phyloP scores from a whole-genome alignment of 2,113 vertebrate species.

The Zosterops borbonicus region DNA sequence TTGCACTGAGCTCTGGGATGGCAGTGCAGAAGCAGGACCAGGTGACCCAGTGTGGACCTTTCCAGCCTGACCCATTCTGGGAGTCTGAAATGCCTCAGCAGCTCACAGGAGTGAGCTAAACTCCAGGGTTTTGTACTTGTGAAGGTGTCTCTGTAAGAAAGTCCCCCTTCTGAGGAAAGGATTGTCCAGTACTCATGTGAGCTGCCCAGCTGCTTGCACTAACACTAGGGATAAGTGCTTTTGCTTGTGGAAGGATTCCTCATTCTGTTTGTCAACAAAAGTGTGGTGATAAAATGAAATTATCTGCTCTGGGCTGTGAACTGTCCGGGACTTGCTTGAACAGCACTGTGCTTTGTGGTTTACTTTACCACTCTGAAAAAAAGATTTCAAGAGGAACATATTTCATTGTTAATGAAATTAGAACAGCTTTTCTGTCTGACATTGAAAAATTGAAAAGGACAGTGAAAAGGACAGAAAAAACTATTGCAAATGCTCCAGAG shows the following conservation, averaged over 20 bases:
- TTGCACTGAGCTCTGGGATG: neutral
- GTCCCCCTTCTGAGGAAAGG: neutral
- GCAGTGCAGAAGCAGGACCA: neutral
- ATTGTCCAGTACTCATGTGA: neutral
- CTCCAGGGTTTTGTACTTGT: neutral
- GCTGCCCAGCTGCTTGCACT: neutral
- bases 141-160: neutral
- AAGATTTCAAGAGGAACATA: neutral
- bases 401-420: neutral
- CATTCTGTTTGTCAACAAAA: neutral
- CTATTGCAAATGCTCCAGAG: neutral
- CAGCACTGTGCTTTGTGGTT: neutral
- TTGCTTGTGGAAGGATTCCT: neutral
- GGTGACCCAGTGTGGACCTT: neutral
- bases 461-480: neutral
- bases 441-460: neutral
- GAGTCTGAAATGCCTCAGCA: neutral
- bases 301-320: neutral
- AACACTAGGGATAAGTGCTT: neutral
- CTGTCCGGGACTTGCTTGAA: neutral
- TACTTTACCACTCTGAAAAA: neutral
- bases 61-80: neutral
- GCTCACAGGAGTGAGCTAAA: neutral
- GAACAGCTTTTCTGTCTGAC: neutral
- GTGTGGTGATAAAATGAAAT: neutral